Evolutionary conservation across 2,888 invertebrate genomes (phyloP).

Genomic region (Hetaerina titia): DNA sequence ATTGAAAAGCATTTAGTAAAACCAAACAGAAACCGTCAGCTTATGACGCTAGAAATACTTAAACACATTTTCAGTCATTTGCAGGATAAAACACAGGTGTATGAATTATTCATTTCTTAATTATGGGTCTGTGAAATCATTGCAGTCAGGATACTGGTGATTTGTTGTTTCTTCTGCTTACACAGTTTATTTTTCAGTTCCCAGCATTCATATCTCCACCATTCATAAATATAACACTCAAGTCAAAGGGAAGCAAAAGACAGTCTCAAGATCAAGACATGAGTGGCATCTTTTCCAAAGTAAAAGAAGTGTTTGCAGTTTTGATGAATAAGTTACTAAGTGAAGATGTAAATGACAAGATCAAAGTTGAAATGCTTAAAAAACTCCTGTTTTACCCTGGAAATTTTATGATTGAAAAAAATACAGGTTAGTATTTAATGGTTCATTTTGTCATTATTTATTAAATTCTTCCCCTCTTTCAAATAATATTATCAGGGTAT

Average conservation of each 20-base stretch:
- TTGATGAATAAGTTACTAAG: constrained; percentile 79
- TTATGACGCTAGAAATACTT: constrained; percentile 75
- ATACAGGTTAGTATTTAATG: constrained; percentile 78
- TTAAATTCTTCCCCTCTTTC: too few species aligned
- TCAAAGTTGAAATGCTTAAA: constrained; percentile 81
- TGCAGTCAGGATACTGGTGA: neutral
- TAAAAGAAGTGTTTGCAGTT: constrained; percentile 77
- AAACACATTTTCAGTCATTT: constrained; percentile 46
- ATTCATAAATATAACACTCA: constrained; percentile 83
- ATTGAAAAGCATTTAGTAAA: constrained; percentile 78
- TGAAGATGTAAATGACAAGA: constrained; percentile 78
- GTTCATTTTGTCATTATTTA: neutral
- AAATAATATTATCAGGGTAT: too few species aligned
- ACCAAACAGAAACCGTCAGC: constrained; percentile 81
- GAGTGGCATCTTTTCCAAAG: constrained; percentile 78
- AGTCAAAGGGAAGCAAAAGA: constrained; percentile 81
- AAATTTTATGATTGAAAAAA: constrained; percentile 86
- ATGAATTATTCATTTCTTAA: neutral
- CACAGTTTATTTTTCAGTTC: constrained; percentile 74
- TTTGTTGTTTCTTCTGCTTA: constrained; percentile 72
- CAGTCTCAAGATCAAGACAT: constrained; percentile 81
- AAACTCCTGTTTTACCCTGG: constrained; percentile 85
- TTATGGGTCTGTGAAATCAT: neutral
- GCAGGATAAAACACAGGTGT: constrained; percentile 68
- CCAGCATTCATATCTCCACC: constrained; percentile 82